phyloP scores from a whole-genome alignment of 2,888 invertebrate species.

The Alsophila aescularia region DNA sequence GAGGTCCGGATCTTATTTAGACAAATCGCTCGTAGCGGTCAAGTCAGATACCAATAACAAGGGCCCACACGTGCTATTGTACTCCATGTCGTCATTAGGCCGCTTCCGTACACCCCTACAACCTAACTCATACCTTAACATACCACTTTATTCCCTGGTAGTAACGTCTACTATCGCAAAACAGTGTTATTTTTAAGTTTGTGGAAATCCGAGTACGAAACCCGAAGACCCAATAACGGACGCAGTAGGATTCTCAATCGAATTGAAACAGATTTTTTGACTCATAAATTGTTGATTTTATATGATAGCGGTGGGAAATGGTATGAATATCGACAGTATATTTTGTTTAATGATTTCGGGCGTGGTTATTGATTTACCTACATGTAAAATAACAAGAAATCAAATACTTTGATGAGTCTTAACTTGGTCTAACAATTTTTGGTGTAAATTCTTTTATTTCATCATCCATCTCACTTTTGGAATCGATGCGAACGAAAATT shows the following conservation, averaged over 20 bases:
- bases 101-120: slow-evolving; percentile 68
- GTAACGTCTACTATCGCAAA: slow-evolving; percentile 49
- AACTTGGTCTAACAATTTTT: too few species aligned
- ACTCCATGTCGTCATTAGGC: slow-evolving; percentile 79
- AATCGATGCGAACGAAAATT: too few species aligned
- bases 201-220: slow-evolving; percentile 49
- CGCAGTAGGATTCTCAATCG: slow-evolving; percentile 65
- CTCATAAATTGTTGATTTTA: slow-evolving; percentile 60
- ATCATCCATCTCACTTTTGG: too few species aligned
- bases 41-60: slow-evolving; percentile 83
- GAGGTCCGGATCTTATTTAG: slow-evolving; percentile 83
- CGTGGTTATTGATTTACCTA: slow-evolving; percentile 13
- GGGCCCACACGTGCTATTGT: slow-evolving; percentile 80
- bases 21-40: slow-evolving; percentile 84
- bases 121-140: slow-evolving; percentile 43
- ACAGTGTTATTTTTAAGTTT: slow-evolving; percentile 33
- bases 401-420: not conserved
- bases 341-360: slow-evolving; percentile 28
- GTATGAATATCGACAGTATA: slow-evolving; percentile 33
- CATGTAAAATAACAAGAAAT: not conserved
- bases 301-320: slow-evolving; percentile 37
- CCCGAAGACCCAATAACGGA: slow-evolving; percentile 66
- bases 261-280: slow-evolving; percentile 63
- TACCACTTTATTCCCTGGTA: slow-evolving; percentile 47
- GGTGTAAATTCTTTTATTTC: too few species aligned